Evolutionary conservation across 2,888 invertebrate species (phyloP).

Genomic region (Agrypnus murinus): DNA sequence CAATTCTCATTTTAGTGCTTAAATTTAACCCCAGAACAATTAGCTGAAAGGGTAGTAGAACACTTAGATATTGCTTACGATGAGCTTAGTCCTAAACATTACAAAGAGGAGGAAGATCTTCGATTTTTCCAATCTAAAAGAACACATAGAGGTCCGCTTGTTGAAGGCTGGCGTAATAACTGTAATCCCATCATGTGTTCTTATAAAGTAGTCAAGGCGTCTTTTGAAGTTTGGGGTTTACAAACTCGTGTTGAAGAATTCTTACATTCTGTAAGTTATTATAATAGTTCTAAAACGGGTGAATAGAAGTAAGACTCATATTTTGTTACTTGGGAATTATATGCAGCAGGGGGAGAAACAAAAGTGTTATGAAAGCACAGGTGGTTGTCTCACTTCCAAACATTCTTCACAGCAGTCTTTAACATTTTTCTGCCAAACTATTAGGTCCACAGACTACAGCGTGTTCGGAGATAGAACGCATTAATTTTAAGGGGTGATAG

Average conservation of each 20-base stretch:
- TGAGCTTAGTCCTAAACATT: constrained; percentile 88
- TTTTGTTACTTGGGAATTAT: neutral
- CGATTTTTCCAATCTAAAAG: constrained; percentile 87
- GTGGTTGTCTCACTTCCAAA: too few species aligned
- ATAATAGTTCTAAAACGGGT: neutral
- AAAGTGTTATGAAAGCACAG: too few species aligned
- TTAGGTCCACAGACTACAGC: too few species aligned
- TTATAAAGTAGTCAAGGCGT: constrained; percentile 89
- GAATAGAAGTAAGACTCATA: neutral
- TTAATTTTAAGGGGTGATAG: too few species aligned
- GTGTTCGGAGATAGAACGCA: too few species aligned
- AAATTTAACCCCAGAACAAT: constrained; percentile 81
- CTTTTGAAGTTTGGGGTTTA: constrained; percentile 94
- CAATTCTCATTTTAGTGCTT: constrained; percentile 78
- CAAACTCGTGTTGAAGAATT: constrained; percentile 93
- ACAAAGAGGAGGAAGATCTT: constrained; percentile 92
- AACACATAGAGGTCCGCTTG: constrained; percentile 88
- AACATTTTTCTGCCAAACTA: too few species aligned
- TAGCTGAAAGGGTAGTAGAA: constrained; percentile 84
- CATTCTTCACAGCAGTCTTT: too few species aligned
- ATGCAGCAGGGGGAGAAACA: too few species aligned
- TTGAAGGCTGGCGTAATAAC: constrained; percentile 86
- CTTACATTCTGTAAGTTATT: constrained; percentile 82
- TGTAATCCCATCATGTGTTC: constrained; percentile 93
- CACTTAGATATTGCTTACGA: constrained; percentile 92